Percentiles rank a stretch among this genome's conserved stretches.
These are phyloP conservation scores for Encarsia formosa DNA, from an alignment of 2,888 invertebrate species.

Conservation along the genomic window DNA sequence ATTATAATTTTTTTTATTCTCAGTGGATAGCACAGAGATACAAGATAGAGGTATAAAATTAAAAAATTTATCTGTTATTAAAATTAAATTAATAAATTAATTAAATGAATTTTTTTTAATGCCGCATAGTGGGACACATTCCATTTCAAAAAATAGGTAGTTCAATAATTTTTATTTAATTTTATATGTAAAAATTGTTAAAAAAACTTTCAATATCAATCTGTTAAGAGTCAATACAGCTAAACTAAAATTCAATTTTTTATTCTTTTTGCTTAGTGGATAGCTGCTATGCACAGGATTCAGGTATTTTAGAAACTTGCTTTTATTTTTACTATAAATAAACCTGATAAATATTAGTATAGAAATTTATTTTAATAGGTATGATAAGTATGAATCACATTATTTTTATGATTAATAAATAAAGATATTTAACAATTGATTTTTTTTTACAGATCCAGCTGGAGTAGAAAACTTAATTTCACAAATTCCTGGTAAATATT, in stretches of 20 bases:
- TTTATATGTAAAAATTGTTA: neutral
- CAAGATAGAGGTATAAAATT: no score
- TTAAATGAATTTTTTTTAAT: no score
- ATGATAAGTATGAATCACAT: no score
- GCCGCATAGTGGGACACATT: no score
- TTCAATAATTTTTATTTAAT: neutral
- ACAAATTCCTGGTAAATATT: conserved; percentile 22
- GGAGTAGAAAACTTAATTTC: conserved; percentile 1
- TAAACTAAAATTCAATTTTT: neutral
- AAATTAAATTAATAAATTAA: no score
- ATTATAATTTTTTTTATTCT: no score
- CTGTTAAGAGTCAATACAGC: no score
- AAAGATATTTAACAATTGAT: no score
- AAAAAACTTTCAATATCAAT: neutral
- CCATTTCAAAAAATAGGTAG: no score
- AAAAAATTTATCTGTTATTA: no score
- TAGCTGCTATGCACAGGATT: neutral
- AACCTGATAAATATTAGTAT: neutral
- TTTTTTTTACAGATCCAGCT: conserved; percentile 1
- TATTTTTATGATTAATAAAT: no score
- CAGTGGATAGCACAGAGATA: no score
- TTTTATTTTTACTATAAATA: neutral
- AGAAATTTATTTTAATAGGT: neutral
- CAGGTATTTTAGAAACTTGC: conserved; percentile 5
- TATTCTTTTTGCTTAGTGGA: neutral